Evolutionary conservation across 2,888 invertebrate genomes (phyloP).

Genomic region (Thysanoteuthis rhombus): DNA sequence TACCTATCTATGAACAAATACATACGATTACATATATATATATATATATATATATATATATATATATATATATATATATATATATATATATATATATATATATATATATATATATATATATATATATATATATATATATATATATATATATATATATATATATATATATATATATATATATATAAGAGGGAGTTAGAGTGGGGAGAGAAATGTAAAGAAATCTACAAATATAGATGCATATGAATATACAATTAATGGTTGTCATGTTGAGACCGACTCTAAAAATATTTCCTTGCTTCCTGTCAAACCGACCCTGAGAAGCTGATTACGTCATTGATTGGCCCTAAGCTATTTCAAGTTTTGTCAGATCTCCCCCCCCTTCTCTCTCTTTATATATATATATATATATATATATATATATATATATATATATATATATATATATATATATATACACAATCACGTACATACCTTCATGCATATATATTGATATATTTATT

Average conservation of each 20-base stretch:
- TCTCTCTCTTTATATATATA: neutral
- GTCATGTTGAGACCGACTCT: neutral
- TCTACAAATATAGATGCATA: neutral
- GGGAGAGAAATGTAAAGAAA: neutral
- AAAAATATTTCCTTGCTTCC: slow-evolving; percentile 12
- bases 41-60: too few species aligned
- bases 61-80: too few species aligned
- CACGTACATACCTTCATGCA: neutral
- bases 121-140: neutral
- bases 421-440: neutral
- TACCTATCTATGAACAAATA: too few species aligned
- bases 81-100: too few species aligned
- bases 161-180: too few species aligned
- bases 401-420: neutral
- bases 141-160: neutral
- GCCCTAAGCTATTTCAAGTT: neutral
- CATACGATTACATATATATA: too few species aligned
- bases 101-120: too few species aligned
- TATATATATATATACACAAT: too few species aligned
- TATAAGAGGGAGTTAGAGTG: neutral
- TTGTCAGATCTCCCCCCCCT: neutral
- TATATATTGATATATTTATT: too few species aligned
- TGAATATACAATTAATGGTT: neutral
- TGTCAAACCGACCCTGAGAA: neutral
- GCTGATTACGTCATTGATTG: neutral